A percentile compares a stretch with the other conserved stretches of the same genome.
Evolutionary conservation across 2,888 invertebrate genomes (phyloP).

Genomic region (Campoplex nolae): DNA sequence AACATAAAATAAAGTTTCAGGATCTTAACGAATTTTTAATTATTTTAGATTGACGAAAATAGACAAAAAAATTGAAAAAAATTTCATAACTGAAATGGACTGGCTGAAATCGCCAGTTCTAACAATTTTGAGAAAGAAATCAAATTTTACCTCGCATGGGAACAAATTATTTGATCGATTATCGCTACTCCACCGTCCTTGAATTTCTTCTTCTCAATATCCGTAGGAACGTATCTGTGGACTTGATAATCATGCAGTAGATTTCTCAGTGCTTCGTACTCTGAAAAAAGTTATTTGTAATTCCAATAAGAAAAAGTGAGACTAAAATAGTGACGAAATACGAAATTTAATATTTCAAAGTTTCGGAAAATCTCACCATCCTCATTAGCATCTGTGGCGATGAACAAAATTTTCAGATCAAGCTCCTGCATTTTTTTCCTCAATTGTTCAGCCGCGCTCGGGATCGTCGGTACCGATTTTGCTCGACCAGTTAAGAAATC

Average conservation of each 20-base stretch:
- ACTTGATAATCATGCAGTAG: constrained; percentile 84
- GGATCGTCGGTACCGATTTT: constrained; percentile 91
- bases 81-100: too few relatives aligned
- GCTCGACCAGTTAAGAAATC: constrained; percentile 93
- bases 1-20: too few relatives aligned
- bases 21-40: background rate
- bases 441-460: constrained; percentile 92
- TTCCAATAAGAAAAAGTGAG: constrained; percentile 27
- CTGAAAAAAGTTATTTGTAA: constrained; percentile 79
- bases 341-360: background rate
- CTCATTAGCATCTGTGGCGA: constrained; percentile 93
- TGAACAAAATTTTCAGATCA: constrained; percentile 88
- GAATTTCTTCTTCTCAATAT: constrained; percentile 85
- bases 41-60: constrained; percentile 1
- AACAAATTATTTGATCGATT: constrained; percentile 97
- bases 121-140: background rate
- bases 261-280: constrained; percentile 85
- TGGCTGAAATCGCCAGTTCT: too few relatives aligned
- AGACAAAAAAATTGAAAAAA: background rate
- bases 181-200: constrained; percentile 96
- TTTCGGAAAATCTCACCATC: constrained; percentile 82
- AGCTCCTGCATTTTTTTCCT: constrained; percentile 86
- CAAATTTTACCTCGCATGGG: constrained; percentile 88
- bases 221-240: constrained; percentile 84
- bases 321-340: background rate